Evolutionary conservation across 1,140 invertebrate species (phyloP), one percentile per base, ranked within the genome.

Genomic region (Papilio aristodemus): DNA sequence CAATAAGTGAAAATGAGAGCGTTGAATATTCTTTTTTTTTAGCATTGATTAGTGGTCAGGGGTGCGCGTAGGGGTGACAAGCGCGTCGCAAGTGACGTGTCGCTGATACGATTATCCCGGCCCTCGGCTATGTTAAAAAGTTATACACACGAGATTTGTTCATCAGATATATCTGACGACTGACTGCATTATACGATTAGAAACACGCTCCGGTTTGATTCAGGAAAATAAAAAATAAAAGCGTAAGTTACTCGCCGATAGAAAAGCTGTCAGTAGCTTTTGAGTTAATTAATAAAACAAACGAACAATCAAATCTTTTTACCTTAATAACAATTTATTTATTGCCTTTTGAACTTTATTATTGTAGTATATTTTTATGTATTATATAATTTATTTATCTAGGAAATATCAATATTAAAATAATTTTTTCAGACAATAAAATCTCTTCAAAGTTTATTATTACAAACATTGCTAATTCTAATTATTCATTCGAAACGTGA

Each of bases 41-140:
- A 64, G 67, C 71, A 77, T 76, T 83, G 80, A 85, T 83, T 85
- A 77, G 73, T 70, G 78, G 79, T 81, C 76, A 82, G 74, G 46
- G 46, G 46, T 54, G 46, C 46, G 19, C 68, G 67, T 70, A 73
- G 74, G 81, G 78, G 80, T 79, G 81, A 78, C 70, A 71, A 68
- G 70, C 60, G 73, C 71, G 71, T 74, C 71, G 77, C 76, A 75
- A 81, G 73, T 81, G 84, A 84, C 78, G 84, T 81, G 71, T 81
- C 19, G 79, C 73, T 77, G 85, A 88, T 86, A 81, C 70, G 83
- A 86, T 88, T 86, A 86, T 84, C 70, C 54, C 13, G 68, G 60
- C 79, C 79, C 77, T 72, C 54, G 58, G 39, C 7, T 54, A 11
- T 32, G 27, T 32, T 25, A 60, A 71, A 71, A 71, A 67, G 38